Evolutionary conservation across 92 coral and sea anemone genomes (phyloP), one percentile per base, ranked within the genome.

Genomic region (Hydrozoanthus gracilis): DNA sequence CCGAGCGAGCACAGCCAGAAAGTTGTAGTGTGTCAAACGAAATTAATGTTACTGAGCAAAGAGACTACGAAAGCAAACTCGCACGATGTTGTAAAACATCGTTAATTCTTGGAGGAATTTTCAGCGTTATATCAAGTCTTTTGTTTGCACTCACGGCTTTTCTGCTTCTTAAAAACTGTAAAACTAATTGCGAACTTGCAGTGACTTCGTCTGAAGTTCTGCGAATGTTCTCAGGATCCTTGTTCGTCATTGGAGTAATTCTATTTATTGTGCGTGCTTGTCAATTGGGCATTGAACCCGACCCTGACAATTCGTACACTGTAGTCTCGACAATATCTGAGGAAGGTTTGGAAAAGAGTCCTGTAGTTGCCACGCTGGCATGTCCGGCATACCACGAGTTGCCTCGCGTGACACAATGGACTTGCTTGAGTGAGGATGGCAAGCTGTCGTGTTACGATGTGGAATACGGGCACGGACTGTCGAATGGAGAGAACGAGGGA

Each of bases 101-200:
- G 4, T 80, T 80, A 4, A 78, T 94, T 44, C 69, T 92, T 45
- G 67, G 86, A 9, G 95, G 98, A 49, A 86, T 94, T 55, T 18
- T 89, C 7, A 68, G 89, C 55, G 92, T 94, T 72, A 86, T 93
- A 2, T 86, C 88, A 3, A 92, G 95, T 71, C 93, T 94, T 75
- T 90, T 91, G 39, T 87, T 94, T 82, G 98, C 98, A 0, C 89
- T 93, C 0, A 86, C 91, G 76, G 91, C 95, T 9, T 94, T 91
- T 64, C 66, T 91, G 18, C 86, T 94, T 15, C 83, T 94, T 48
- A 93, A 93, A 75, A 91, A 94, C 61, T 94, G 98, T 15, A 56
- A 56, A 60, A 73, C 89, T 15, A 91, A 68, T 18, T 92, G 94
- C 49, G 87, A 82, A 14, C 51, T 86, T 7, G 15, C 27, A 48